Percentiles rank a stretch among this genome's conserved stretches.
Evolutionary conservation across 1,140 invertebrate genomes (phyloP).

Genomic region (Solenopsis invicta): DNA sequence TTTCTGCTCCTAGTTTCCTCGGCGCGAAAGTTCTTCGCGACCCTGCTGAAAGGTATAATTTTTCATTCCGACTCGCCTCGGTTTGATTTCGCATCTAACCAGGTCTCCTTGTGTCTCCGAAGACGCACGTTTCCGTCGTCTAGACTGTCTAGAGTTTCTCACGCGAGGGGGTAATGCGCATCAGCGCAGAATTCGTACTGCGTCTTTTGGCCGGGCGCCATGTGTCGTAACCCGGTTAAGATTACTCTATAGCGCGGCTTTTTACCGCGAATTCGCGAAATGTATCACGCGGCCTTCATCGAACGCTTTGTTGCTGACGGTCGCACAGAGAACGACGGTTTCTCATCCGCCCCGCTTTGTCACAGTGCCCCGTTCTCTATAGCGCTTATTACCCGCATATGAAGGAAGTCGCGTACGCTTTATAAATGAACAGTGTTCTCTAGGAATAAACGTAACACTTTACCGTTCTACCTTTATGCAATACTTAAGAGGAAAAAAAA

Average conservation of each 20-base stretch:
- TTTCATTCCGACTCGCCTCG: conserved; percentile 4
- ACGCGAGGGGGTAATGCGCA: not conserved
- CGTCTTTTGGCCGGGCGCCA: conserved; percentile 25
- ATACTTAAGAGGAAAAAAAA: conserved; percentile 12
- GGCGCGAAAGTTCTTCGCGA: conserved; percentile 12
- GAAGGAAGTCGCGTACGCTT: conserved; percentile 5
- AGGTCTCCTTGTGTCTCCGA: conserved; percentile 6
- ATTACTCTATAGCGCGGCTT: conserved; percentile 24
- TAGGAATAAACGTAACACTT: conserved; percentile 51
- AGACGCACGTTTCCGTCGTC: conserved; percentile 7
- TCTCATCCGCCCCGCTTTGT: conserved; percentile 50
- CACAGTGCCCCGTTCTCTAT: not conserved
- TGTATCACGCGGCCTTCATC: conserved; percentile 64
- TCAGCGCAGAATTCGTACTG: conserved; percentile 11
- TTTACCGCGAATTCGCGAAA: conserved; percentile 48
- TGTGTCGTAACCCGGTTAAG: conserved; percentile 63
- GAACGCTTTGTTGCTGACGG: conserved; percentile 37
- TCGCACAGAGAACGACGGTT: conserved; percentile 47
- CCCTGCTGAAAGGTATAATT: conserved; percentile 9
- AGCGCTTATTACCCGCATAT: conserved; percentile 11
- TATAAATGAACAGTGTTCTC: conserved; percentile 13
- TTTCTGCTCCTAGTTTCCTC: conserved; percentile 23
- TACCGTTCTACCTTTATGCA: conserved; percentile 39
- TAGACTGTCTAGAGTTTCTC: conserved; percentile 30
- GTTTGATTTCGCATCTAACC: not conserved